phyloP scores from a whole-genome alignment of 2,797 vertebrate species.

The Simalia tracyae region DNA sequence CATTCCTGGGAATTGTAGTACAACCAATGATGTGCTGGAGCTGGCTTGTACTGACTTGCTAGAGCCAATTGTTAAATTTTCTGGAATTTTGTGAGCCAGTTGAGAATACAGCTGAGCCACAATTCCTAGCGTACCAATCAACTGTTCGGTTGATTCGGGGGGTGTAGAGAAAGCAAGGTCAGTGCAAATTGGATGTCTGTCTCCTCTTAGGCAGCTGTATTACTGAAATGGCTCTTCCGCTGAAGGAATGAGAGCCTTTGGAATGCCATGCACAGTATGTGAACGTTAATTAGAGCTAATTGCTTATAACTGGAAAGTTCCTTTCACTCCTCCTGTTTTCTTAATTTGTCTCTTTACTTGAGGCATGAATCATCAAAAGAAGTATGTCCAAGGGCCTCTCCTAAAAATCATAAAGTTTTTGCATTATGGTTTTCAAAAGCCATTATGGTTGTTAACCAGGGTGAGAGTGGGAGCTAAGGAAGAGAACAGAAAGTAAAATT shows the following conservation, averaged over 20 bases:
- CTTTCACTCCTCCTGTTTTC: constrained; percentile 31
- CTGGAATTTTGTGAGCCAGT: neutral
- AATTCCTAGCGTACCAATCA: neutral
- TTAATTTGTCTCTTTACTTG: constrained; percentile 46
- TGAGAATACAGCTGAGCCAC: neutral
- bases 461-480: constrained; percentile 11
- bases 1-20: neutral
- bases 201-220: neutral
- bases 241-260: constrained; percentile 36
- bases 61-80: neutral
- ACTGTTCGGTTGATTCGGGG: neutral
- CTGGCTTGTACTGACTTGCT: neutral
- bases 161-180: constrained; percentile 2
- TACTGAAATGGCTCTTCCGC: neutral
- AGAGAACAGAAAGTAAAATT: constrained; percentile 24
- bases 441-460: constrained; percentile 23
- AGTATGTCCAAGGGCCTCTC: constrained; percentile 41
- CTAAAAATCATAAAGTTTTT: constrained; percentile 22
- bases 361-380: constrained; percentile 51
- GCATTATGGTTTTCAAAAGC: constrained; percentile 19
- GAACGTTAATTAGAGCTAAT: constrained; percentile 62
- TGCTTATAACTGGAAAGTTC: constrained; percentile 45
- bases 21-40: neutral
- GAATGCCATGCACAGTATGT: constrained; percentile 22
- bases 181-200: neutral